Base-by-base conservation (phyloP, 1,140 invertebrate species). In the Bombus sylvicola region DNA sequence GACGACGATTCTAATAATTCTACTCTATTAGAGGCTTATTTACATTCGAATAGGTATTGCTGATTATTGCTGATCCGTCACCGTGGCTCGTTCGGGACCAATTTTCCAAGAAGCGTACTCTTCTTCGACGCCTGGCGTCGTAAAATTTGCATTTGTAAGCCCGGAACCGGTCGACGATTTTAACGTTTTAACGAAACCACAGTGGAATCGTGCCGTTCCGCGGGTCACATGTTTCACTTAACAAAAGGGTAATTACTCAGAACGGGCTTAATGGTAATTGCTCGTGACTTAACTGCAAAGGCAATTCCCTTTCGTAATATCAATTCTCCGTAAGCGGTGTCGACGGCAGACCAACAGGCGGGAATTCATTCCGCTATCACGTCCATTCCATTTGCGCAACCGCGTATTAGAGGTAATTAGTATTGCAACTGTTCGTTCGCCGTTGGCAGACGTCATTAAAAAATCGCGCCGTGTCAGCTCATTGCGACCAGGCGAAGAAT, bases 341-440 rank as follows among this genome's bases (percentile, higher is more conserved):
- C 69, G 62, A 53, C 87, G 85, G 28, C 57, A 39, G 47, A n/a
- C 64, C 43, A 41, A 79, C 47, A 37, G 41, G 28, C 62, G 12
- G 39, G 64, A 53, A 62, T 79, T 79, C 75, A 78, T 78, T 76
- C 31, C 83, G 76, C 83, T 78, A 78, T 80, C 83, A 78, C 83
- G 83, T 85, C 53, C 83, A 62, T 64, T 64, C 31, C 77, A 62
- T 80, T 85, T 85, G 83, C 83, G 83, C 68, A 85, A 85, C 75
- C 83, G 53, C 59, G 68, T 85, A 84, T 89, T 87, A 89, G 59
- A 83, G 71, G 85, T 64, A 87, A 90, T 90, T 90, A 90, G 88
- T 87, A 85, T 85, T 85, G 83, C 83, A 82, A 81, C 84, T 66
- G 78, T 86, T 74, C 59, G 71, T 59, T 74, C 57, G 71, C 18